Evolutionary conservation across 2,888 invertebrate species (phyloP).

Genomic region (Trissolcus brochymenae): DNA sequence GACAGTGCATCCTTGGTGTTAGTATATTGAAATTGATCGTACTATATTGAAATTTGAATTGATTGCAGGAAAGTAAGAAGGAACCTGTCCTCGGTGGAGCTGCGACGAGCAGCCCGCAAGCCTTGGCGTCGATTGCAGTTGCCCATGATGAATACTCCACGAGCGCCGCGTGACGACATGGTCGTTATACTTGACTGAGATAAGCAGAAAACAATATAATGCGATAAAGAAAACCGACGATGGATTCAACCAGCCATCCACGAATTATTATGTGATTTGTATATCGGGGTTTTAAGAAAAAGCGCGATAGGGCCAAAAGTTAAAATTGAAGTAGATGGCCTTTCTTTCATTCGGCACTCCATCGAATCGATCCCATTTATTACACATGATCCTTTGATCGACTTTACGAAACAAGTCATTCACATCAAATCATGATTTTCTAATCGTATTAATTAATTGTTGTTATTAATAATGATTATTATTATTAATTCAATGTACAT

Average conservation of each 20-base stretch:
- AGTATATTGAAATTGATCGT: not conserved
- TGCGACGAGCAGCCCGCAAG: slow-evolving; percentile 90
- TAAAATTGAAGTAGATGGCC: slow-evolving; percentile 30
- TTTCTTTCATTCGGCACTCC: slow-evolving; percentile 27
- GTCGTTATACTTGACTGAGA: slow-evolving; percentile 77
- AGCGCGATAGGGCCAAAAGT: slow-evolving; percentile 25
- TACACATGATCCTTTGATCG: slow-evolving; percentile 28
- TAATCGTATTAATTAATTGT: slow-evolving; percentile 76
- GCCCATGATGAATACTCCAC: slow-evolving; percentile 66
- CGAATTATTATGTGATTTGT: slow-evolving; percentile 52
- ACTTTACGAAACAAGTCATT: slow-evolving; percentile 68
- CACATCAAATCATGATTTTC: slow-evolving; percentile 74
- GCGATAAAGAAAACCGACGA: slow-evolving; percentile 56
- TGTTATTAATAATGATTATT: slow-evolving; percentile 75
- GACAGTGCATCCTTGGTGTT: not conserved
- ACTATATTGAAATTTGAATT: not conserved
- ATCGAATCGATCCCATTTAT: slow-evolving; percentile 22
- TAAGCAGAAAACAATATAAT: slow-evolving; percentile 62
- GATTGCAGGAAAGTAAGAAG: slow-evolving; percentile 87
- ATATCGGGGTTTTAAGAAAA: slow-evolving; percentile 28
- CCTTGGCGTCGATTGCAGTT: slow-evolving; percentile 84
- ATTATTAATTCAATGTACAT: slow-evolving; percentile 76
- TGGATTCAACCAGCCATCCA: slow-evolving; percentile 27
- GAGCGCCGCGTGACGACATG: slow-evolving; percentile 75
- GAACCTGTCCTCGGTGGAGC: slow-evolving; percentile 86